These are phyloP conservation scores for Poeciliopsis infans DNA, from an alignment of 2,797 vertebrate genomes.

Conservation along the genomic window DNA sequence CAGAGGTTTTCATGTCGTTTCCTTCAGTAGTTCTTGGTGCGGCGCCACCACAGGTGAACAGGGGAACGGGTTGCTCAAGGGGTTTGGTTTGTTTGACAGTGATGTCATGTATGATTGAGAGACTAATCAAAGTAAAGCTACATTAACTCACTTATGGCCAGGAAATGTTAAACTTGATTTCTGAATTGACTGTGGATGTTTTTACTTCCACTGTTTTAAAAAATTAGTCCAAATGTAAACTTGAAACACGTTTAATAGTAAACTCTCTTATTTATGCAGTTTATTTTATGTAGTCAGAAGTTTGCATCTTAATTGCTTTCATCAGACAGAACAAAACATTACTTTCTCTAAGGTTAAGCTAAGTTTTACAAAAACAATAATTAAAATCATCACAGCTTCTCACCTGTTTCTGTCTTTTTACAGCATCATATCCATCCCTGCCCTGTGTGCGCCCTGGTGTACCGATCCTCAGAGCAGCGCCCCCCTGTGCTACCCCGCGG, in stretches of 20 bases:
- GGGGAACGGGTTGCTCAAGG: too few relatives aligned
- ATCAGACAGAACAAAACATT: not conserved
- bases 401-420: not conserved
- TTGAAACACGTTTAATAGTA: not conserved
- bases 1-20: too few relatives aligned
- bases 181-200: not conserved
- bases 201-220: not conserved
- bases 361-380: not conserved
- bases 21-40: too few relatives aligned
- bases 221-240: not conserved
- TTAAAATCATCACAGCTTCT: not conserved
- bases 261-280: not conserved
- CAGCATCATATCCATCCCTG: slow-evolving; percentile 91
- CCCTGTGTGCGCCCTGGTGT: slow-evolving; percentile 83
- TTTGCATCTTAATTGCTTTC: not conserved
- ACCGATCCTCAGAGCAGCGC: slow-evolving; percentile 82
- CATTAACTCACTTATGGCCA: not conserved
- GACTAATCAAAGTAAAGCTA: not conserved
- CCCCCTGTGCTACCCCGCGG: slow-evolving; percentile 79
- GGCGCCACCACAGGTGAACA: too few relatives aligned
- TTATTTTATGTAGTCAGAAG: not conserved
- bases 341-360: not conserved
- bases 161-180: not conserved
- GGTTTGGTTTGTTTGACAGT: too few relatives aligned
- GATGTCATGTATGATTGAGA: not conserved